Base-by-base conservation (phyloP, 1,140 invertebrate species). In the Calephelis virginiensis region DNA sequence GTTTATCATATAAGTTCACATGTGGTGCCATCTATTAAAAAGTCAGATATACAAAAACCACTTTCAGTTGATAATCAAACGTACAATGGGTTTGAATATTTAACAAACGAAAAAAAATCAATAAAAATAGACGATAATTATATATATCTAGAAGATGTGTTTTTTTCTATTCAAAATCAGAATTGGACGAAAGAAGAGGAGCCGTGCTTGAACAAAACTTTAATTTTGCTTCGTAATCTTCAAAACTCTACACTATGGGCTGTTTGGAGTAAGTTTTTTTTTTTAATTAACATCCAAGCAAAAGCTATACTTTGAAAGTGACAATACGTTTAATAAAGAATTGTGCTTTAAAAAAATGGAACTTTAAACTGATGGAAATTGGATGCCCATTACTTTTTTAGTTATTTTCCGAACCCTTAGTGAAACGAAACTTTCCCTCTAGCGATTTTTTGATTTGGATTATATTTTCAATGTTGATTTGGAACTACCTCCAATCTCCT, bases 221-320 rank as follows among this genome's bases (percentile, higher is more conserved):
- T 83, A 53, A 43, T 63, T 13, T 59, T 89, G 56, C 67, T 90
- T 7, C 66, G 77, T 5, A 77, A 75, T 64, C 73, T 90, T 47
- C 81, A 85, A 37, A 90, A 90, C 65, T 89, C 83, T 60, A 90
- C 88, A 0, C 60, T 89, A 13, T 90, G 88, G 88, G 81, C 88
- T 28, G 86, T 87, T 45, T 90, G 86, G 86, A 75, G 88, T 90
- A 76, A 85, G 86, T 83, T 43, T 12, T 48, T 48, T 48, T 48
- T 48, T 1, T 48, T 48, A 28, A 28, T 28, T 28, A 28, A 28
- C 28, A 28, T 4, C 28, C 0, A 28, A 28, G 3, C 7, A 43
- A 43, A 43, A 43, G 40, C 28, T 28, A 28, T 28, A 28, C 28
- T 28, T 28, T 28, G 28, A 28, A 28, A 2, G 28, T 28, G 28